A percentile compares a stretch with the other conserved stretches of the same genome.
These are phyloP conservation scores for Paracyprichromis sp. DNA, from an alignment of 2,113 vertebrate genomes.

Conservation along the genomic window DNA sequence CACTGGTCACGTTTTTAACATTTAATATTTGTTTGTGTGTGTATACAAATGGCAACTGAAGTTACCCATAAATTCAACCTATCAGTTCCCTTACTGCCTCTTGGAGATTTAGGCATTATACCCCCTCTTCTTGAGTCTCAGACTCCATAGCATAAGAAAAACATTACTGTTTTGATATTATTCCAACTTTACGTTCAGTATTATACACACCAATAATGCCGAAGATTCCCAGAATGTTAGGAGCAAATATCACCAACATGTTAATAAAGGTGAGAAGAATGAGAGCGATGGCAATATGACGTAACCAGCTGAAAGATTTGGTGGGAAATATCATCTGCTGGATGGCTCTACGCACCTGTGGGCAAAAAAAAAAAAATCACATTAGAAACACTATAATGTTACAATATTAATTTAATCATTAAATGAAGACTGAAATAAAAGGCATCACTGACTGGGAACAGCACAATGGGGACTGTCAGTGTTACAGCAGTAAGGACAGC, in stretches of 20 bases:
- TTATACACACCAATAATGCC: slow-evolving; percentile 86
- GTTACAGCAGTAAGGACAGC: slow-evolving; percentile 94
- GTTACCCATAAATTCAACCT: neutral
- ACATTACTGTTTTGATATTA: neutral
- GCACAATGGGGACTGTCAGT: slow-evolving; percentile 91
- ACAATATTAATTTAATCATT: neutral
- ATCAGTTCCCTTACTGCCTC: no score
- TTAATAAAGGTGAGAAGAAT: slow-evolving; percentile 85
- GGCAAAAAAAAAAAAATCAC: fast-evolving
- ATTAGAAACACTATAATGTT: neutral
- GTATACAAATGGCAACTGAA: neutral
- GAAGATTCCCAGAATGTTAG: slow-evolving; percentile 94
- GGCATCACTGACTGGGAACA: slow-evolving; percentile 84
- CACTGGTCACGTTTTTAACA: neutral
- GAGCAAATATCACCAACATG: slow-evolving; percentile 94
- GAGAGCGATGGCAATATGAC: slow-evolving; percentile 79
- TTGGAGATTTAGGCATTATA: neutral
- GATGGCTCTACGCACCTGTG: slow-evolving; percentile 91
- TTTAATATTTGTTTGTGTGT: neutral
- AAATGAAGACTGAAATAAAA: neutral
- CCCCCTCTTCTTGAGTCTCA: neutral
- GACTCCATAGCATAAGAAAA: neutral
- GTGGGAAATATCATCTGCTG: slow-evolving; percentile 89
- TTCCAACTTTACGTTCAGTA: neutral
- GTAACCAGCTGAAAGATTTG: slow-evolving; percentile 88